Base-by-base conservation (phyloP, 2,888 invertebrate species). In the Caenorhabditis plicata region DNA sequence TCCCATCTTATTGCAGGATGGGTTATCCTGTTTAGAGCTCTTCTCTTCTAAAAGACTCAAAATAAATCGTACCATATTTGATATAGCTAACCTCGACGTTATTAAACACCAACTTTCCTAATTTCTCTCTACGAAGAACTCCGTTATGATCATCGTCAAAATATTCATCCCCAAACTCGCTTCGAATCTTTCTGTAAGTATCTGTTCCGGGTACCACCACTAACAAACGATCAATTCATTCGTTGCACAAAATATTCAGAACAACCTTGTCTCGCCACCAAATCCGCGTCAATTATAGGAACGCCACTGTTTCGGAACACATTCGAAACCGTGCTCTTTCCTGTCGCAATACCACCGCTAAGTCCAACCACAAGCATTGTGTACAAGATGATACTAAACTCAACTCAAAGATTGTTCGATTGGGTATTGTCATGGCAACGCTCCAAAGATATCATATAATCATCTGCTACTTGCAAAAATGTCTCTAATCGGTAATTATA, bases 321-420 rank as follows among this genome's bases (percentile, higher is more conserved):
- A 29, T 36, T 50, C 4, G 72, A 63, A 4, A 72, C 78, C 11
- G 75, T 75, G 41, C 65, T 68, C 44, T 78, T 78, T 5, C 78
- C 78, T 7, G 71, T 71, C 17, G 75, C 75, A 11, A 78, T 74
- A 39, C 78, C 77, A 11, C 78, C 78, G 13, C 74, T 77, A 23
- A 78, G 61, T 5, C 74, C 78, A 31, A 78, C 68, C 3, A 77
- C 54, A 20, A 73, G 64, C 74, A 77, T 77, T 15, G 43, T 40
- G 27, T 47, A 7, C 13, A 27, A 13, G 13, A 27, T 27, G 13
- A 13, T 9, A n/a, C n/a, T n/a, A n/a, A n/a, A n/a, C n/a, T n/a
- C n/a, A n/a, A n/a, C n/a, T n/a, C n/a, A n/a, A n/a, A n/a, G n/a
- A n/a, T n/a, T n/a, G n/a, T n/a, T n/a, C n/a, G n/a, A n/a, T n/a